A percentile compares a stretch with the other conserved stretches of the same genome.
Conservation (phyloP, 2,113 vertebrate genomes). For the Xiphias gladius region DNA sequence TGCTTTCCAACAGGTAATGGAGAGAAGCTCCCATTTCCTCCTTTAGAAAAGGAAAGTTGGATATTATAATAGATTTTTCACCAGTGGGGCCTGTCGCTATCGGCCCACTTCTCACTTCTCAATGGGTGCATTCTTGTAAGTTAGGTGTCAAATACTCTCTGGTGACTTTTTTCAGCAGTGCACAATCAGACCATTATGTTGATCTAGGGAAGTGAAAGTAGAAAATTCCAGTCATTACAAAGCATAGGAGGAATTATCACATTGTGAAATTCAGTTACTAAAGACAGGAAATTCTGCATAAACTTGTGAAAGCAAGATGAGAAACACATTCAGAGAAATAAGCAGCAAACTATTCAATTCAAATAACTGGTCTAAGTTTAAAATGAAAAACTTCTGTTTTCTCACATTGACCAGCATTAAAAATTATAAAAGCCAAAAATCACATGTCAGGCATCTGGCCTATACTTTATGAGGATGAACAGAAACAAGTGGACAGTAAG, state of each 20-base stretch:
- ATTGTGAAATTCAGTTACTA: neutral
- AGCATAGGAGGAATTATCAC: neutral
- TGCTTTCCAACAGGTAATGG: conserved; percentile 16
- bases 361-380: neutral
- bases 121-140: conserved; percentile 30
- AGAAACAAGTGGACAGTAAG: neutral
- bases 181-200: conserved; percentile 37
- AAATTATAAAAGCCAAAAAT: neutral
- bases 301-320: neutral
- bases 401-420: neutral
- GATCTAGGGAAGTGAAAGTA: conserved; percentile 7
- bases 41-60: conserved; percentile 7
- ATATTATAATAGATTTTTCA: conserved; percentile 24
- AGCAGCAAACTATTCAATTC: neutral
- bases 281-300: neutral
- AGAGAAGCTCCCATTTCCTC: neutral
- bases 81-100: neutral
- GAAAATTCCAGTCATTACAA: conserved; percentile 20
- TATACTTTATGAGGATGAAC: neutral
- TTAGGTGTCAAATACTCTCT: conserved; percentile 26
- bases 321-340: neutral
- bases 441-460: neutral
- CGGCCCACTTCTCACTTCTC: conserved; percentile 23
- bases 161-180: neutral
- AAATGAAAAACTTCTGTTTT: neutral